A percentile compares a stretch with the other conserved stretches of the same genome.
These are phyloP conservation scores for Spermophilus dauricus DNA, from an alignment of 2,113 vertebrate genomes.

Conservation along the genomic window DNA sequence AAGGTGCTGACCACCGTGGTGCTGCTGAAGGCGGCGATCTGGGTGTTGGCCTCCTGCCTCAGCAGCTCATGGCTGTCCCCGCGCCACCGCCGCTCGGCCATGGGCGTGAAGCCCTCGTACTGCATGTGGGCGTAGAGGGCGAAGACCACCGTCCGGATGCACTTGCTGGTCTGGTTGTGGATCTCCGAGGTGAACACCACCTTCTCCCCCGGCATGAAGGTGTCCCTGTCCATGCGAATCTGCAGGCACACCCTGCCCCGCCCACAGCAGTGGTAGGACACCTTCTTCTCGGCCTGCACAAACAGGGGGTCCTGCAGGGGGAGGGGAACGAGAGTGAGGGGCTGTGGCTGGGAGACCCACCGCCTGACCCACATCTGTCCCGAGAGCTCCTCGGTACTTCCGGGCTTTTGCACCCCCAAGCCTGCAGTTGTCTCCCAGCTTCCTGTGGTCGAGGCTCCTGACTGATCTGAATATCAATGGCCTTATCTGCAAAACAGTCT, in stretches of 20 bases:
- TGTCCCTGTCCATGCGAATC: constrained; percentile 66
- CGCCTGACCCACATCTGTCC: neutral
- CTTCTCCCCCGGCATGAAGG: constrained; percentile 42
- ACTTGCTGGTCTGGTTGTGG: constrained; percentile 72
- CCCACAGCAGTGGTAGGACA: constrained; percentile 75
- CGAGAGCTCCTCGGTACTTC: too few relatives aligned
- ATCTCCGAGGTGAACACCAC: constrained; percentile 71
- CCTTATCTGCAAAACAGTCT: too few relatives aligned
- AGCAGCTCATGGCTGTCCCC: constrained; percentile 68
- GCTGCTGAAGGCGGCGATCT: neutral
- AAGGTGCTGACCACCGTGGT: constrained; percentile 68
- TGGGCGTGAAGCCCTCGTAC: constrained; percentile 67
- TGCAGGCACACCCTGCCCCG: constrained; percentile 48
- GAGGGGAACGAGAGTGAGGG: neutral
- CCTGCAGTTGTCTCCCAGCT: too few relatives aligned
- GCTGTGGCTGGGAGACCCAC: too few relatives aligned
- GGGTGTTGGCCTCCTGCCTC: constrained; percentile 58
- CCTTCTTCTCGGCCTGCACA: constrained; percentile 26
- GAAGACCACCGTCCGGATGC: constrained; percentile 5
- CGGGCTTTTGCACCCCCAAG: too few relatives aligned
- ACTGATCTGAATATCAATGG: too few relatives aligned
- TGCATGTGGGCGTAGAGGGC: constrained; percentile 59
- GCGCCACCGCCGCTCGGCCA: neutral
- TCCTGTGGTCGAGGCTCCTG: too few relatives aligned
- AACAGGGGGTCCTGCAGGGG: constrained; percentile 45